Conservation (phyloP, 2,888 invertebrate species). For the Eilema depressum region DNA sequence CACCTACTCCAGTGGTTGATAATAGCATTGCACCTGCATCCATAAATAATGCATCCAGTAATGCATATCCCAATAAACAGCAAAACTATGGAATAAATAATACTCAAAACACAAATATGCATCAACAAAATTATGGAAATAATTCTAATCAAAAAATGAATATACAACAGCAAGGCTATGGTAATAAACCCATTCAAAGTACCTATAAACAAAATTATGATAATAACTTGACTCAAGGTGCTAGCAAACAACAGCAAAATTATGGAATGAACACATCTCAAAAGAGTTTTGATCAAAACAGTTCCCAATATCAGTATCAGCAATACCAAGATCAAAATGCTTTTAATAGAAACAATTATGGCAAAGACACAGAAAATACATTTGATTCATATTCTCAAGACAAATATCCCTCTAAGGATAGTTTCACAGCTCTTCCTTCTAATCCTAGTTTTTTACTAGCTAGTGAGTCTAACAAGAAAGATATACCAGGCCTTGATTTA, state of each 20-base stretch:
- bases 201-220: slow-evolving; percentile 45
- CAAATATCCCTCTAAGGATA: slow-evolving; percentile 36
- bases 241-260: slow-evolving; percentile 48
- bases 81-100: slow-evolving; percentile 46
- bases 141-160: slow-evolving; percentile 30
- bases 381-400: slow-evolving; percentile 65
- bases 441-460: slow-evolving; percentile 69
- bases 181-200: slow-evolving; percentile 34
- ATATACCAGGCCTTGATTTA: slow-evolving; percentile 92
- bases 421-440: slow-evolving; percentile 40
- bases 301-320: slow-evolving; percentile 49
- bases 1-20: slow-evolving; percentile 49
- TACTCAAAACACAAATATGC: slow-evolving; percentile 23
- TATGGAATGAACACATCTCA: slow-evolving; percentile 45
- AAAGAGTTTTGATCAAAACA: slow-evolving; percentile 50
- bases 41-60: slow-evolving; percentile 46
- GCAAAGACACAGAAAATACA: slow-evolving; percentile 62
- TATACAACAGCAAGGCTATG: slow-evolving; percentile 40
- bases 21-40: slow-evolving; percentile 54
- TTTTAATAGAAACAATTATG: slow-evolving; percentile 59
- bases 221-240: slow-evolving; percentile 34
- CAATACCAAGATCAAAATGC: slow-evolving; percentile 54
- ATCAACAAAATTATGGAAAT: slow-evolving; percentile 50
- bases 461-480: slow-evolving; percentile 79
- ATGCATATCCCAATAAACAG: slow-evolving; percentile 45